A percentile compares a stretch with the other conserved stretches of the same genome.
Conservation (phyloP, 1,140 invertebrate genomes). For the Drosophila tristis region DNA sequence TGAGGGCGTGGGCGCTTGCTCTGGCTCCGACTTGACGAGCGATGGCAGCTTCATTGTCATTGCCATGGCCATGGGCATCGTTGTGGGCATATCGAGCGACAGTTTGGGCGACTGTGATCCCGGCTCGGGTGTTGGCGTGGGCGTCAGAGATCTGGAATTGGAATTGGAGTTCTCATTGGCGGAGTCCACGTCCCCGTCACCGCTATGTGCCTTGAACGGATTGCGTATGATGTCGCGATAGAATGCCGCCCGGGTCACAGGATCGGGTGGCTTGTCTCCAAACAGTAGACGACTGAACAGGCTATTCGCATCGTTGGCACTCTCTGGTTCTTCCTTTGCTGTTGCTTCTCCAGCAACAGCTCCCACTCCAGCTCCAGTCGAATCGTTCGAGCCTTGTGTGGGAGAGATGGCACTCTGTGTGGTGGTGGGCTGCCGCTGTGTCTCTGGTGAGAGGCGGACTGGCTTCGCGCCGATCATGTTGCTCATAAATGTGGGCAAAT, state of each 20-base stretch:
- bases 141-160: slow-evolving; percentile 66
- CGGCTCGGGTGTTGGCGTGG: slow-evolving; percentile 62
- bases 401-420: slow-evolving; percentile 30
- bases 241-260: slow-evolving; percentile 47
- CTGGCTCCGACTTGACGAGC: too few relatives aligned
- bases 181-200: slow-evolving; percentile 36
- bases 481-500: slow-evolving; percentile 70
- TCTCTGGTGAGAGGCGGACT: slow-evolving; percentile 1
- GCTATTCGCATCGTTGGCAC: slow-evolving; percentile 1
- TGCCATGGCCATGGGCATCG: too few relatives aligned
- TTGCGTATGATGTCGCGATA: slow-evolving; percentile 67
- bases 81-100: neutral
- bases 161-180: slow-evolving; percentile 57
- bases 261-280: slow-evolving; percentile 39
- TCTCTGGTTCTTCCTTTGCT: neutral
- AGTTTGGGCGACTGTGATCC: slow-evolving; percentile 64
- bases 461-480: slow-evolving; percentile 48
- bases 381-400: neutral
- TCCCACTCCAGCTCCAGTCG: neutral
- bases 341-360: too few relatives aligned
- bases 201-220: slow-evolving; percentile 60
- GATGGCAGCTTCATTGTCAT: too few relatives aligned
- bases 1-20: slow-evolving; percentile 5
- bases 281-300: slow-evolving; percentile 43
- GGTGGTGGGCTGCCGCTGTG: neutral